A percentile compares a stretch with the other conserved stretches of the same genome.
Conservation (phyloP, 2,113 vertebrate genomes). For the Ifrita kowaldi region DNA sequence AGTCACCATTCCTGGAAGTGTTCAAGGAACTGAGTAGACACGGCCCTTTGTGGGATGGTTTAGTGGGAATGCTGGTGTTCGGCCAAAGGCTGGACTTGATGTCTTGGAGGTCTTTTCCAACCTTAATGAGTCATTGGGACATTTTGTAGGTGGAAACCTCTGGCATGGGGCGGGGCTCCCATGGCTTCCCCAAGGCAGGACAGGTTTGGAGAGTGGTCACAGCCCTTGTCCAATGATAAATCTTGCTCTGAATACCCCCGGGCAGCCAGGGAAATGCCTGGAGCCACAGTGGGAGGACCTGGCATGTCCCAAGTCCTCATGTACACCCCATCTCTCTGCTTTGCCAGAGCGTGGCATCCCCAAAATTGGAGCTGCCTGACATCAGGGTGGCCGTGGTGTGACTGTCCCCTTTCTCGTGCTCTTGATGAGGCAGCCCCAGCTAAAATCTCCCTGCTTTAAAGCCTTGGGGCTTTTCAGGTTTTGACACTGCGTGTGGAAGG, state of each 20-base stretch:
- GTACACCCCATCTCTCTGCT: neutral
- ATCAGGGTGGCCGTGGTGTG: neutral
- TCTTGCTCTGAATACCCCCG: neutral
- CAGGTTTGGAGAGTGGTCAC: neutral
- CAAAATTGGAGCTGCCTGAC: neutral
- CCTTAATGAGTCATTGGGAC: neutral
- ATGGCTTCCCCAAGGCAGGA: neutral
- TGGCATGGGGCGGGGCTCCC: neutral
- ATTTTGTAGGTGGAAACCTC: neutral
- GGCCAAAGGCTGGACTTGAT: neutral
- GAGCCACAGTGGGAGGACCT: neutral
- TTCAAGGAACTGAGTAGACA: neutral
- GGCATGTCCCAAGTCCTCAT: accelerated
- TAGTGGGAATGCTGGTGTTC: neutral
- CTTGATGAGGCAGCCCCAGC: neutral
- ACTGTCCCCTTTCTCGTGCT: neutral
- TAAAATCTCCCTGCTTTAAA: neutral
- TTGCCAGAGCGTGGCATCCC: accelerated
- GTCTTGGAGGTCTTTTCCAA: neutral
- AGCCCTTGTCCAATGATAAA: neutral
- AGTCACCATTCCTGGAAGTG: neutral
- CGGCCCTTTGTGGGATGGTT: neutral
- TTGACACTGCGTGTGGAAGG: neutral
- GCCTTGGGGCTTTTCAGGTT: neutral
- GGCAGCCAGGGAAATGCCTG: neutral